phyloP scores from a whole-genome alignment of 2,113 vertebrate genomes.

The Salvelinus sp. region DNA sequence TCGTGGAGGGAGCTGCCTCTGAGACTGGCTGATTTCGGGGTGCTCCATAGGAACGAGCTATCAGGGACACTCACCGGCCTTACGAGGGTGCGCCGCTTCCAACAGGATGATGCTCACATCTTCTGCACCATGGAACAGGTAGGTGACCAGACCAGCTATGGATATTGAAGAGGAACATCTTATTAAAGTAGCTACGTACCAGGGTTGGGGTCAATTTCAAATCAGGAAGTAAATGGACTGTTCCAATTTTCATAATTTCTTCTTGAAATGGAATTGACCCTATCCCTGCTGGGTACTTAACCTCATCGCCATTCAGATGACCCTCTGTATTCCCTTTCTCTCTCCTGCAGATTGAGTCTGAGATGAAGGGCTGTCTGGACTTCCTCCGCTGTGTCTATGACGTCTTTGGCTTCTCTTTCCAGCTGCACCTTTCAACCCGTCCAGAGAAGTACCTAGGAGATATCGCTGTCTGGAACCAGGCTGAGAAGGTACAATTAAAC shows the following conservation, averaged over 20 bases:
- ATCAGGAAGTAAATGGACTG: no score
- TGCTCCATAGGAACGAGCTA: constrained; percentile 91
- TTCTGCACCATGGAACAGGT: constrained; percentile 95
- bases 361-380: constrained; percentile 89
- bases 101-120: constrained; percentile 96
- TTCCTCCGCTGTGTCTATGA: constrained; percentile 88
- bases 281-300: not conserved
- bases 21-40: constrained; percentile 91
- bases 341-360: constrained; percentile 82
- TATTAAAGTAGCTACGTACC: no score
- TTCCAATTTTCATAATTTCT: no score
- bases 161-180: not conserved
- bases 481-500: constrained; percentile 85
- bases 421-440: constrained; percentile 89
- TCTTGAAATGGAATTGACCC: no score
- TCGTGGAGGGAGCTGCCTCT: constrained; percentile 95
- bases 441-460: constrained; percentile 90
- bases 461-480: constrained; percentile 83
- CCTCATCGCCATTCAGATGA: not conserved
- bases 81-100: constrained; percentile 89
- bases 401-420: constrained; percentile 91
- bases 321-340: no score
- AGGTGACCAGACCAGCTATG: constrained; percentile 72
- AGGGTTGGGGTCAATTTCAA: no score
- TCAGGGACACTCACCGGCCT: constrained; percentile 86